A percentile compares a stretch with the other conserved stretches of the same genome.
These are phyloP conservation scores for Drosophila multiciliata DNA, from an alignment of 2,888 invertebrate genomes.

Conservation along the genomic window DNA sequence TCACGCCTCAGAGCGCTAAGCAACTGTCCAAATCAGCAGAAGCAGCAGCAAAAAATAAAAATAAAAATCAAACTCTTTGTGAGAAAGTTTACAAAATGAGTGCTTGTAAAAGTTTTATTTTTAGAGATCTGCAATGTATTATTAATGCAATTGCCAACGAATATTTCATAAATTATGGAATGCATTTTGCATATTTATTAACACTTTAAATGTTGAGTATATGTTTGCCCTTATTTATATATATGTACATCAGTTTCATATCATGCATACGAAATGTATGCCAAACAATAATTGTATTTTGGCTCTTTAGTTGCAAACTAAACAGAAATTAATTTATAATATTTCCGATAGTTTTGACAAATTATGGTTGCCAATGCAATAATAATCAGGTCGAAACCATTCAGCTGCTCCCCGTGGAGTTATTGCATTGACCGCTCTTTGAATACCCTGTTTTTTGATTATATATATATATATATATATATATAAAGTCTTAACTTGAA, in stretches of 20 bases:
- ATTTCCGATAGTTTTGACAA: conserved; percentile 76
- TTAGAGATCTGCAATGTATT: conserved; percentile 37
- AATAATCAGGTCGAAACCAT: conserved; percentile 12
- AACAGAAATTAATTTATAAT: conserved; percentile 68
- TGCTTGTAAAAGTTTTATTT: conserved; percentile 31
- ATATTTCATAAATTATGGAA: conserved; percentile 62
- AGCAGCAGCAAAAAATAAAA: conserved; percentile 20
- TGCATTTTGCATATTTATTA: conserved; percentile 54
- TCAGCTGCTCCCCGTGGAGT: conserved; percentile 6
- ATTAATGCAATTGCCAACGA: conserved; percentile 49
- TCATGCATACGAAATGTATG: conserved; percentile 56
- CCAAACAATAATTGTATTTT: conserved; percentile 10
- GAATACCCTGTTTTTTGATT: conserved; percentile 12
- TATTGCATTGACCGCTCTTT: conserved; percentile 4
- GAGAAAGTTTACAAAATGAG: conserved; percentile 7
- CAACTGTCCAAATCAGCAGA: conserved; percentile 34
- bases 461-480: neutral
- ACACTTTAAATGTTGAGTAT: conserved; percentile 19
- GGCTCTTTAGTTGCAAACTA: conserved; percentile 18
- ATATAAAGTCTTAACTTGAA: neutral
- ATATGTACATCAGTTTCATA: conserved; percentile 20
- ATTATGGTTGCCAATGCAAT: conserved; percentile 70
- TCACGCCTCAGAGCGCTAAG: conserved; percentile 43
- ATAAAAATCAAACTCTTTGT: neutral
- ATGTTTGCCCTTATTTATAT: conserved; percentile 2